Evolutionary conservation across 1,140 invertebrate genomes (phyloP), one percentile per base, ranked within the genome.

Genomic region (Meloidogyne hapla): DNA sequence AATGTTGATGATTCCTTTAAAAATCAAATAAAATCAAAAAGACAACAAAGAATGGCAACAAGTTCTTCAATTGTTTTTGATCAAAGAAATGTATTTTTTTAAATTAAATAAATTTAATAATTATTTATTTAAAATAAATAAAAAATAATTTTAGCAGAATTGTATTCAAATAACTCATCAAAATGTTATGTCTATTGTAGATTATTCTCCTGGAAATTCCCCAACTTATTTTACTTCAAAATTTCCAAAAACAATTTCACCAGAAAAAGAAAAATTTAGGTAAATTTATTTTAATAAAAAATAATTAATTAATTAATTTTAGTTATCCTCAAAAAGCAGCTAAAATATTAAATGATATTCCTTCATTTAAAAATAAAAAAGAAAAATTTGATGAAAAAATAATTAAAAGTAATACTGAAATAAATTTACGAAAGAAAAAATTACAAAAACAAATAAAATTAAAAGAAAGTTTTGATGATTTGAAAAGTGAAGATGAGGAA

Each of bases 51-150:
- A 73, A 56, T 73, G 71, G 71, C 71, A 15, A 26, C 71, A 26
- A 73, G 71, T 40, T 73, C 71, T 25, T 73, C 71, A 33, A 73
- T 73, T 63, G 25, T 73, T 61, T 64, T 73, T 33, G 71, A 73
- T 23, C 56, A 73, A 63, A 64, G 1, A 69, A 69, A 69, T 69
- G 23, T 23, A 33, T 33, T 6, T 33, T 6, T 33, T 33, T 33
- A 33, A 33, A 33, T 33, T 33, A 8, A 33, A 33, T 6, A 33
- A 33, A 33, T 8, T 33, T 33, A 13, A 42, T 42, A 56, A n/a
- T 56, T n/a, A n/a, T n/a, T n/a, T n/a, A 48, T 56, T 56, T n/a
- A n/a, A 33, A 33, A 33, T 33, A 6, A 33, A 6, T 33, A 6
- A 33, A 33, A 6, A 10, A 21, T 21, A n/a, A n/a, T 63, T 73